Percentiles rank a stretch among this genome's conserved stretches.
These are phyloP conservation scores for Phalangium opilio DNA, from an alignment of 2,888 invertebrate genomes.

Conservation along the genomic window DNA sequence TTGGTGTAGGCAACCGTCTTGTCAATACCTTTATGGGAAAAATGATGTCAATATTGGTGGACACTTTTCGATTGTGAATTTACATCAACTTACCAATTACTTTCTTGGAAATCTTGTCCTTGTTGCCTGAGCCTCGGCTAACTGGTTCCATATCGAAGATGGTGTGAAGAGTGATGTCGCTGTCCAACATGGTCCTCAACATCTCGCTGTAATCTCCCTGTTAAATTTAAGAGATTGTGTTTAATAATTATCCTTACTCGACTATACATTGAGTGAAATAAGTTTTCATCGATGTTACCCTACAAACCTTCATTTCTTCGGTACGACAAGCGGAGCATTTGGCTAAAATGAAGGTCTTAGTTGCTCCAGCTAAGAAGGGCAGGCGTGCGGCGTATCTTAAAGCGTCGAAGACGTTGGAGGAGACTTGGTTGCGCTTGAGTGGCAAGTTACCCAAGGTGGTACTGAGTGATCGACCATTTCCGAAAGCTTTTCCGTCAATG, in stretches of 20 bases:
- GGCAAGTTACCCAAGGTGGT: conserved; percentile 44
- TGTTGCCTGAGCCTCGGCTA: neutral
- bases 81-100: neutral
- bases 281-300: neutral
- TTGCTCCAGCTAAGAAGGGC: conserved; percentile 35
- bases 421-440: conserved; percentile 11
- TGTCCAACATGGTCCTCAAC: conserved; percentile 63
- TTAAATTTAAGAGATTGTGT: neutral
- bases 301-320: conserved; percentile 18
- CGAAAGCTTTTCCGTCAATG: conserved; percentile 49
- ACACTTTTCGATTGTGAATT: neutral
- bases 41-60: no score
- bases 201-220: conserved; percentile 56
- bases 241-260: neutral
- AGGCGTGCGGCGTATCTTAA: conserved; percentile 26
- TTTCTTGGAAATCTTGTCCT: neutral
- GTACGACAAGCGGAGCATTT: conserved; percentile 29
- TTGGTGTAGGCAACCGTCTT: conserved; percentile 58
- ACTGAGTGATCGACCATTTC: conserved; percentile 43
- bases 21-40: conserved; percentile 52
- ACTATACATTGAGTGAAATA: neutral
- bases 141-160: conserved; percentile 40
- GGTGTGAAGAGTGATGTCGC: conserved; percentile 62
- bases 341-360: conserved; percentile 34
- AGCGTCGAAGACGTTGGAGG: conserved; percentile 24